phyloP scores from a whole-genome alignment of 1,140 invertebrate genomes.

The Lethocerus indicus region DNA sequence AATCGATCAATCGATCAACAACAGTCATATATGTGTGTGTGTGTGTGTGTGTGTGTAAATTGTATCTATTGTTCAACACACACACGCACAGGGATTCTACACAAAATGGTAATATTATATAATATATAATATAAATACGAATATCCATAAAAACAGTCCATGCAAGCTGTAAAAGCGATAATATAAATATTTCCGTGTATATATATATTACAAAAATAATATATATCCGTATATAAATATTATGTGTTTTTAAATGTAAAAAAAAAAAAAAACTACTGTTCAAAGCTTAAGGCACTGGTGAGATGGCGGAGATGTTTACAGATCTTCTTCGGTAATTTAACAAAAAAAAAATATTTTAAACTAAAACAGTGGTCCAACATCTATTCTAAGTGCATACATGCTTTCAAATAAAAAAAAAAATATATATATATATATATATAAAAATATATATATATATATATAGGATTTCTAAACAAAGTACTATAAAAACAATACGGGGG shows the following conservation, averaged over 20 bases:
- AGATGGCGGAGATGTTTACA: slow-evolving; percentile 18
- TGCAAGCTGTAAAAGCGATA: too few species aligned
- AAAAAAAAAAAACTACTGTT: slow-evolving; percentile 12
- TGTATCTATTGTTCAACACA: too few species aligned
- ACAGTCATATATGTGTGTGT: too few species aligned
- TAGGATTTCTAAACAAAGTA: slow-evolving; percentile 7
- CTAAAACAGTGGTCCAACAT: slow-evolving; percentile 15
- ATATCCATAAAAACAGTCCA: too few species aligned
- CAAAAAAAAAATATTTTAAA: slow-evolving; percentile 8
- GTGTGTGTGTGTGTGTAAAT: too few species aligned
- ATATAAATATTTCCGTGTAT: background rate
- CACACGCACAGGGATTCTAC: too few species aligned
- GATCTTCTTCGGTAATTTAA: slow-evolving; percentile 13
- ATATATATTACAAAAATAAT: background rate
- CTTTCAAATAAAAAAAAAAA: slow-evolving; percentile 14
- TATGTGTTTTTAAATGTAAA: background rate
- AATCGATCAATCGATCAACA: too few species aligned
- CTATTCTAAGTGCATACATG: slow-evolving; percentile 17
- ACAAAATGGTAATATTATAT: too few species aligned
- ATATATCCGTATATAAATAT: background rate
- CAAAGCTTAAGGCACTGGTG: slow-evolving; percentile 21
- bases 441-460: slow-evolving; percentile 8
- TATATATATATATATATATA: slow-evolving; percentile 8
- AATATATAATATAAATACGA: too few species aligned
- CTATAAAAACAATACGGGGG: slow-evolving; percentile 9